phyloP scores from a whole-genome alignment of 2,888 invertebrate species.

The Melitaea athalia region DNA sequence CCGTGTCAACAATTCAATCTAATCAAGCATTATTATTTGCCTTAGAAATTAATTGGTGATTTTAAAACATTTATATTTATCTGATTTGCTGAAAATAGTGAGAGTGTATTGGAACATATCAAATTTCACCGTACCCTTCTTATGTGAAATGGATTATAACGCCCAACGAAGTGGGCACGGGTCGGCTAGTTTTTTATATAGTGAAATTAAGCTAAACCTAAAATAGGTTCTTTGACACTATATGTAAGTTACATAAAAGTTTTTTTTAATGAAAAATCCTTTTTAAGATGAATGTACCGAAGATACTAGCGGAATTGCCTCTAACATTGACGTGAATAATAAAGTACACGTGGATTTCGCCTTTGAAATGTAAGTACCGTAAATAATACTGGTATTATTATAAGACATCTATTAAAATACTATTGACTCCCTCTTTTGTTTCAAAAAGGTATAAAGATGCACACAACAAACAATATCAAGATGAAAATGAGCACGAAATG shows the following conservation, averaged over 20 bases:
- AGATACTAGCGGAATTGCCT: neutral
- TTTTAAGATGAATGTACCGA: neutral
- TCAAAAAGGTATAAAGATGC: slow-evolving; percentile 48
- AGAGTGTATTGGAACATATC: too few relatives aligned
- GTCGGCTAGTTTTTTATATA: too few relatives aligned
- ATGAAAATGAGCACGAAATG: slow-evolving; percentile 49
- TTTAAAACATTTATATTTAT: too few relatives aligned
- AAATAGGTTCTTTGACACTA: too few relatives aligned
- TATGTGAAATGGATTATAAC: too few relatives aligned
- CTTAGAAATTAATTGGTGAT: too few relatives aligned
- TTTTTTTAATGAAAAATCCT: neutral
- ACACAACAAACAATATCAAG: slow-evolving; percentile 46
- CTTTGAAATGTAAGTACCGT: slow-evolving; percentile 6
- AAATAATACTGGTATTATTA: neutral
- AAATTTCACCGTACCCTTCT: too few relatives aligned
- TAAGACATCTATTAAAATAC: neutral
- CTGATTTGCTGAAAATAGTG: too few relatives aligned
- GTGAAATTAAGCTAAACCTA: too few relatives aligned
- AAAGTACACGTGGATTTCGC: neutral
- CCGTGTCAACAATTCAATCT: too few relatives aligned
- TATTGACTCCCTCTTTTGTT: slow-evolving; percentile 21
- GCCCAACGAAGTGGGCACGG: too few relatives aligned
- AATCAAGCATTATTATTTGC: too few relatives aligned
- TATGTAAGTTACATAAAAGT: neutral
- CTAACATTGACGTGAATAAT: neutral